phyloP scores from a whole-genome alignment of 2,113 vertebrate genomes.

The Heterotilapia buettikoferi region DNA sequence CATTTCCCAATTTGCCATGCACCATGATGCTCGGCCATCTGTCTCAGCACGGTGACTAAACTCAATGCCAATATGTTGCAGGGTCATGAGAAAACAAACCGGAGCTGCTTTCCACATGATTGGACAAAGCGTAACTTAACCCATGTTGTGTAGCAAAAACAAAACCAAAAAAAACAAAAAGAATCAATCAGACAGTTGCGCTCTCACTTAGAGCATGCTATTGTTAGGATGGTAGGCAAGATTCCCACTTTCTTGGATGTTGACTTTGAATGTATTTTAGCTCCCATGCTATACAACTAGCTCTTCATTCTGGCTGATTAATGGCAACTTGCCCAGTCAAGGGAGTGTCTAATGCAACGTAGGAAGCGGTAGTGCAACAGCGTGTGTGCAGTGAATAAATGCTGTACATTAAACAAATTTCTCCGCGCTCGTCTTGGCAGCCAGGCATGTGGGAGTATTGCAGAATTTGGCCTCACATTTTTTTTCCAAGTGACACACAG shows the following conservation, averaged over 20 bases:
- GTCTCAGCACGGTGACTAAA: conserved; percentile 64
- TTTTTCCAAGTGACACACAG: neutral
- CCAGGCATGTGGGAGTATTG: conserved; percentile 37
- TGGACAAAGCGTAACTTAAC: conserved; percentile 12
- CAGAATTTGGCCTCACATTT: neutral
- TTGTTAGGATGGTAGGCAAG: neutral
- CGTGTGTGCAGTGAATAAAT: conserved; percentile 67
- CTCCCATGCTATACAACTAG: conserved; percentile 22
- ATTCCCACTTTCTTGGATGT: neutral
- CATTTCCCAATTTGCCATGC: conserved; percentile 69
- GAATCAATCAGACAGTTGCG: neutral
- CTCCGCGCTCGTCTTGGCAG: conserved; percentile 56
- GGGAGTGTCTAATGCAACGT: conserved; percentile 61
- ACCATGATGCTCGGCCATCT: conserved; percentile 78
- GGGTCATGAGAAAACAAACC: conserved; percentile 71
- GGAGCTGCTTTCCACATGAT: conserved; percentile 46
- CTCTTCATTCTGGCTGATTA: conserved; percentile 50
- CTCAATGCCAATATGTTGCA: conserved; percentile 69
- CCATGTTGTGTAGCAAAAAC: neutral
- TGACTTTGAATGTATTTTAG: conserved; percentile 8
- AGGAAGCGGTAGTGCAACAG: conserved; percentile 63
- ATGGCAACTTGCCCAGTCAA: conserved; percentile 51
- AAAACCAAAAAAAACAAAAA: neutral
- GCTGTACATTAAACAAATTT: conserved; percentile 69
- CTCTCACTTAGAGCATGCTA: neutral